These are phyloP conservation scores for zebrafish (Danio rerio) DNA, from an alignment of 2,113 vertebrate genomes.

Conservation along the genomic window DNA sequence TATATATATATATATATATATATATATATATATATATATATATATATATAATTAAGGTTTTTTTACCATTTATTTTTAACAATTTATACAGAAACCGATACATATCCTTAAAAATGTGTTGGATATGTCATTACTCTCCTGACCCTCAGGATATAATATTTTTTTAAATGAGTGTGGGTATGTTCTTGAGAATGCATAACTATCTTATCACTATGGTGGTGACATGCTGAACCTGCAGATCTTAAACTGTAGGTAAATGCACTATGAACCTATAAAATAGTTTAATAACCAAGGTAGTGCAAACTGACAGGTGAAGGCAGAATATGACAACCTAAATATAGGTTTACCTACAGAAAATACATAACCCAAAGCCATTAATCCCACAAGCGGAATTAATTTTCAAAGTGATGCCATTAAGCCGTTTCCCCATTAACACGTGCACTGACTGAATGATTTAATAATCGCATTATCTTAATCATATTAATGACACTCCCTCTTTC, in stretches of 20 bases:
- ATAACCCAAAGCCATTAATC: conserved; percentile 4
- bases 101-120: not conserved
- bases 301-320: not conserved
- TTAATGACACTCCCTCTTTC: not conserved
- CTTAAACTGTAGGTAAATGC: not conserved
- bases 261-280: conserved; percentile 23
- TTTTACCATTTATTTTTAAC: too few species aligned
- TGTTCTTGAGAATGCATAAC: not conserved
- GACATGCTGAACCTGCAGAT: not conserved
- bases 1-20: too few species aligned
- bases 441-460: not conserved
- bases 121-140: not conserved
- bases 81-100: not conserved
- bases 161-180: not conserved
- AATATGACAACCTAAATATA: not conserved
- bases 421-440: not conserved
- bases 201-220: conserved; percentile 22
- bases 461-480: not conserved
- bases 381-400: not conserved
- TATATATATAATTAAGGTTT: too few species aligned
- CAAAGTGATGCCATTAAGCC: not conserved
- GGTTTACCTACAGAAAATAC: not conserved
- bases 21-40: too few species aligned
- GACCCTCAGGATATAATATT: not conserved
- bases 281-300: not conserved